Evolutionary conservation across 2,888 invertebrate species (phyloP).

Genomic region (Heteromurus nitidus): DNA sequence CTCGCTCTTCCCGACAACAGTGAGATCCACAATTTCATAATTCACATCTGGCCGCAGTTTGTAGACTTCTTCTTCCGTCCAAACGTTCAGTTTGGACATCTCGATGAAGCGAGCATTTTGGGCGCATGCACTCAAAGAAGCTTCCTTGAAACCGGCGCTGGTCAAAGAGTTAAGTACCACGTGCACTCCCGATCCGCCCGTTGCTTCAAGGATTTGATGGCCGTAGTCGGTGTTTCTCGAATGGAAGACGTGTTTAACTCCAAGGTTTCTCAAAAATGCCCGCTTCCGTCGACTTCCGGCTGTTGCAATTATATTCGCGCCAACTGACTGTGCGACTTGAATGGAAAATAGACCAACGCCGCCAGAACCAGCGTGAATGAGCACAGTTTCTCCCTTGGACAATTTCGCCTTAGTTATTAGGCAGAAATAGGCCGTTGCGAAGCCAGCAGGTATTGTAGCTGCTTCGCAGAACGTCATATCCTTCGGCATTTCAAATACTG

Average conservation of each 20-base stretch:
- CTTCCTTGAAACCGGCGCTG: constrained; percentile 63
- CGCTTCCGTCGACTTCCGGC: constrained; percentile 57
- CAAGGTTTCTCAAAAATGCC: constrained; percentile 45
- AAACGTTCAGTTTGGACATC: constrained; percentile 60
- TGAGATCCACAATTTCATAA: constrained; percentile 53
- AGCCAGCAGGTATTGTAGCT: constrained; percentile 62
- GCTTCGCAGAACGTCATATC: constrained; percentile 57
- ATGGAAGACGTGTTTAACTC: constrained; percentile 58
- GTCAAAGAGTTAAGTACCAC: constrained; percentile 62
- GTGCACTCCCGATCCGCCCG: constrained; percentile 26
- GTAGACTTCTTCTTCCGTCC: constrained; percentile 48
- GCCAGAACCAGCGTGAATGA: constrained; percentile 52
- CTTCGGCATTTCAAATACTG: constrained; percentile 45
- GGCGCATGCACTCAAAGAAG: constrained; percentile 32
- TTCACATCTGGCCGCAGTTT: constrained; percentile 53
- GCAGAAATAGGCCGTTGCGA: constrained; percentile 61
- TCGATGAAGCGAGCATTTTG: constrained; percentile 53
- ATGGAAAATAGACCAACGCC: constrained; percentile 48
- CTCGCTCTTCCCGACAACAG: constrained; percentile 12
- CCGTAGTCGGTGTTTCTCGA: constrained; percentile 58
- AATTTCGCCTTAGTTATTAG: constrained; percentile 53
- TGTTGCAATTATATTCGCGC: constrained; percentile 52
- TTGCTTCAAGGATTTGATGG: constrained; percentile 32
- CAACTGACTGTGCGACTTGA: constrained; percentile 42
- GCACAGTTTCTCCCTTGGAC: constrained; percentile 52